A percentile compares a stretch with the other conserved stretches of the same genome.
Evolutionary conservation across 2,797 vertebrate species (phyloP).

Genomic region (Perodicticus potto): DNA sequence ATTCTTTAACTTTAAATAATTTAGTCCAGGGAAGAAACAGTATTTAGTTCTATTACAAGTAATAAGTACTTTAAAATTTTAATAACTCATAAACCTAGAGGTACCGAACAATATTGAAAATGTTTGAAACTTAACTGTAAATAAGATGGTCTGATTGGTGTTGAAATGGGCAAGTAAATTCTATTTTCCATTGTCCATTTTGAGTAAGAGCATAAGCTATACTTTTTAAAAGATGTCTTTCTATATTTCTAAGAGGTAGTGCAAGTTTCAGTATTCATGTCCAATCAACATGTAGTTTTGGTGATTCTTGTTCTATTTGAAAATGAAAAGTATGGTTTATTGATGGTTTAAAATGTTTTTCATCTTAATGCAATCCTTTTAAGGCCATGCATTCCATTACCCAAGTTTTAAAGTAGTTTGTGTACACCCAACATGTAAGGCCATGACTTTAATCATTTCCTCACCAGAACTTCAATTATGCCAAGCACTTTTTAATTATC

Average conservation of each 20-base stretch:
- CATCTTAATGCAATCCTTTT: constrained; percentile 66
- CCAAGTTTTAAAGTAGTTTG: constrained; percentile 85
- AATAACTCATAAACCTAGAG: constrained; percentile 20
- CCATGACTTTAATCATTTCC: constrained; percentile 83
- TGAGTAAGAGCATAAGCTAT: not conserved
- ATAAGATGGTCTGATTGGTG: not conserved
- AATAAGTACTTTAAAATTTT: not conserved
- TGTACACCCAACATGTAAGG: constrained; percentile 80
- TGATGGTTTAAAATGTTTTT: constrained; percentile 72
- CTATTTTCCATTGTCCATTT: constrained; percentile 52
- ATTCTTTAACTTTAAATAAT: constrained; percentile 41
- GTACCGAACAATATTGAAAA: constrained; percentile 14
- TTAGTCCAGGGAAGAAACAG: not conserved
- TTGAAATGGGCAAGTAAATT: not conserved
- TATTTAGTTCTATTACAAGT: not conserved
- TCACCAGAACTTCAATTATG: constrained; percentile 80
- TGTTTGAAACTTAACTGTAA: not conserved
- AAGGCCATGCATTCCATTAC: constrained; percentile 78
- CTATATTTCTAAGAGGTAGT: constrained; percentile 24
- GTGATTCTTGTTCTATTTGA: constrained; percentile 55
- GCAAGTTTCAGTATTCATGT: constrained; percentile 57
- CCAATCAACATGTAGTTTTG: not conserved
- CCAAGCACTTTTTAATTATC: constrained; percentile 88
- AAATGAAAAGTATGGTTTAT: constrained; percentile 74
- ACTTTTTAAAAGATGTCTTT: constrained; percentile 55